Evolutionary conservation across 2,888 invertebrate species (phyloP), one percentile per base, ranked within the genome.

Genomic region (Eilema sororculum): DNA sequence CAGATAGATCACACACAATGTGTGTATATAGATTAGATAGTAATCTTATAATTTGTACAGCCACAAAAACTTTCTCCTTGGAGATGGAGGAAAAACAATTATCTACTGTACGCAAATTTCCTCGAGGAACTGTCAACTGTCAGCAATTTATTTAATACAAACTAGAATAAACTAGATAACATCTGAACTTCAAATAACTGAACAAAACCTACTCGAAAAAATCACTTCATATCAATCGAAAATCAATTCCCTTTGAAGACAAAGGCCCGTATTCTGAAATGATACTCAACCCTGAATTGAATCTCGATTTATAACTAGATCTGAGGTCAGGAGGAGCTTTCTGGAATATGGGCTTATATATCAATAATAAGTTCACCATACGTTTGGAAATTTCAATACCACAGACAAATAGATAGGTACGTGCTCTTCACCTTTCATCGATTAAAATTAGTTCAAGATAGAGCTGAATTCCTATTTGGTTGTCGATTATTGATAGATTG

Each of bases 1-100:
- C 68, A 72, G 71, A 77, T 71, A 69, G 20, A 52, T 52, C 52
- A 52, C 9, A 78, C 72, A 77, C 67, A 76, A 75, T 71, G 73
- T 69, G 72, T 69, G 65, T 64, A n/a, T n/a, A n/a, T n/a, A n/a
- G n/a, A n/a, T n/a, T n/a, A 77, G 78, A 84, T 77, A 80, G 71
- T 75, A 77, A 86, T 84, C 83, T 67, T 67, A 57, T 65, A 76
- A 79, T 78, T 78, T 72, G 69, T 68, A 61, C 71, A 60, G 37
- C 12, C 57, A 46, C 56, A 41, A 61, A 69, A 70, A 58, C 70
- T 81, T 73, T 79, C 72, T 59, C 65, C 63, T 66, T 69, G 59
- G 37, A 59, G 33, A 59, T 41, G 30, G 28, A 28, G 37, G 24
- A 41, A 62, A 22, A 24, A 20, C 13, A n/a, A 52, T n/a, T 52